Base-by-base conservation (phyloP, 2,888 invertebrate species). In the Brassicogethes aeneus region DNA sequence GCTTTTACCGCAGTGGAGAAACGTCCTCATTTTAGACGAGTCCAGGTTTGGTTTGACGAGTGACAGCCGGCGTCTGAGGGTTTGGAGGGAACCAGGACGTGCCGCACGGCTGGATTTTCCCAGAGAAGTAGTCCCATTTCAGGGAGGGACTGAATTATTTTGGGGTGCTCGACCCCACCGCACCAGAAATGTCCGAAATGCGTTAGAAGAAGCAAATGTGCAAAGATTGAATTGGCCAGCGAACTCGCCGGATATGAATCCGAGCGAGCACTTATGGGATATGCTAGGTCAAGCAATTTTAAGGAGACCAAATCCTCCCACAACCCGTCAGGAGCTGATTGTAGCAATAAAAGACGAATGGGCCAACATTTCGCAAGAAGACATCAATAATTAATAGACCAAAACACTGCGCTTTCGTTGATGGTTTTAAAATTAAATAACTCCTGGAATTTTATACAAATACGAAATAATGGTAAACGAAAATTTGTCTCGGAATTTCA, bases 71-170 rank as follows among this genome's bases (percentile, higher is more conserved):
- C n/a, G n/a, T n/a, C n/a, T n/a, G n/a, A n/a, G n/a, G n/a, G n/a
- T n/a, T n/a, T n/a, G 39, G 37, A 41, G 32, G 33, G 37, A 43
- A 15, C 41, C 42, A 46, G 41, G 42, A 30, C 37, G 34, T 43
- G 41, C 42, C 42, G 17, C 39, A 34, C 23, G 40, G 40, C 36
- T 44, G 3, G 42, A 34, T 39, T 41, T 46, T 44, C 32, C 37
- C 31, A 36, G 42, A 13, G 37, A 42, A 15, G 33, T 37, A n/a
- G n/a, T n/a, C n/a, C n/a, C n/a, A n/a, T n/a, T n/a, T n/a, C n/a
- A n/a, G n/a, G n/a, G n/a, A n/a, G n/a, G n/a, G n/a, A n/a, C n/a
- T n/a, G n/a, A n/a, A n/a, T n/a, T n/a, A n/a, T n/a, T n/a, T n/a
- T n/a, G n/a, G n/a, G n/a, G n/a, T 39, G 38, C 32, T 3, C 31